A percentile compares a stretch with the other conserved stretches of the same genome.
phyloP scores from a whole-genome alignment of 2,797 vertebrate species.

The Typhlichthys eigenmanni region DNA sequence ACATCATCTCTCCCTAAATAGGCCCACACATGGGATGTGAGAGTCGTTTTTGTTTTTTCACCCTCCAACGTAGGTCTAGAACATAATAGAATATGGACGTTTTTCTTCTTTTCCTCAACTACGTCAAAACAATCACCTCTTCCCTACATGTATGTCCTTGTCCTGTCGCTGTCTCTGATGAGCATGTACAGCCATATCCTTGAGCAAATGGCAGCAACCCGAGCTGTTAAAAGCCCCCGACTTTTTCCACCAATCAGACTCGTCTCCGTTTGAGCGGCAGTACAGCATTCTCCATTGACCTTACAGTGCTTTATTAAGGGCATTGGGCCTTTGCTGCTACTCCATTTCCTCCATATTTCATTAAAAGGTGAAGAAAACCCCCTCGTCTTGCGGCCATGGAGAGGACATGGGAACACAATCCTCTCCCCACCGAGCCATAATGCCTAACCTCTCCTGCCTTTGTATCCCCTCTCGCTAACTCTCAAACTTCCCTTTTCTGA shows the following conservation, averaged over 20 bases:
- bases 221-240: conserved; percentile 64
- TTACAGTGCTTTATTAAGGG: conserved; percentile 76
- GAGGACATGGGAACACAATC: conserved; percentile 46
- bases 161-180: conserved; percentile 13
- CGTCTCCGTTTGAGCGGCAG: conserved; percentile 52
- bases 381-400: conserved; percentile 61
- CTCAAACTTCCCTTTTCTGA: conserved; percentile 10
- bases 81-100: background rate
- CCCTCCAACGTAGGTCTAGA: too few species aligned
- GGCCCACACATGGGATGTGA: too few species aligned
- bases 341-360: conserved; percentile 76
- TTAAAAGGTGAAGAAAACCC: conserved; percentile 81
- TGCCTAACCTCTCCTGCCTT: conserved; percentile 42
- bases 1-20: too few species aligned
- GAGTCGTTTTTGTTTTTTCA: too few species aligned
- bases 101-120: background rate
- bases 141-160: conserved; percentile 20
- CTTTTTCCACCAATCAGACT: conserved; percentile 45
- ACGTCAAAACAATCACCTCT: conserved; percentile 20
- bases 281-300: conserved; percentile 70
- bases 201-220: conserved; percentile 43
- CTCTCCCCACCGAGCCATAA: conserved; percentile 37
- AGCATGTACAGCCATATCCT: conserved; percentile 44
- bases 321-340: conserved; percentile 66
- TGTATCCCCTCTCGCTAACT: conserved; percentile 31